Evolutionary conservation across 2,113 vertebrate genomes (phyloP).

Genomic region (Haemorhous mexicanus): DNA sequence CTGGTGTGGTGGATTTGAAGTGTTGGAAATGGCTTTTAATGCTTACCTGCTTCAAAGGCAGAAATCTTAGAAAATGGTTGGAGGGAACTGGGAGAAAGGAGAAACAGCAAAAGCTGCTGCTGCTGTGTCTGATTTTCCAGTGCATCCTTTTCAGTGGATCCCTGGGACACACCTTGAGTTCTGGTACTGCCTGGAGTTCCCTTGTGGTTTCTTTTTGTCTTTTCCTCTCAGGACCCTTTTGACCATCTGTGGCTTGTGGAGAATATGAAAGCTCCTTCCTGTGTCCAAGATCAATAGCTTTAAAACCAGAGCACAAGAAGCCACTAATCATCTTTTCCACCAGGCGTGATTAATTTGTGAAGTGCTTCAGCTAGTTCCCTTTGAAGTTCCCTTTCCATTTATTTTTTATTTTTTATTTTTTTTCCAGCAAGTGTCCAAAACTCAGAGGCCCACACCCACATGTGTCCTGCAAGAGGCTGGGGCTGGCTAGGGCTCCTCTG

Average conservation of each 20-base stretch:
- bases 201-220: constrained; percentile 18
- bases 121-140: neutral
- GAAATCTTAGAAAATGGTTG: neutral
- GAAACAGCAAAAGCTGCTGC: neutral
- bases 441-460: constrained; percentile 54
- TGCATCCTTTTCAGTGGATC: neutral
- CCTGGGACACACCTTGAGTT: constrained; percentile 27
- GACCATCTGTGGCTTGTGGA: constrained; percentile 55
- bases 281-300: constrained; percentile 70
- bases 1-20: neutral
- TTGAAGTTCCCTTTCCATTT: constrained; percentile 46
- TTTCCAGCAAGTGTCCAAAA: constrained; percentile 29
- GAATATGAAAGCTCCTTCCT: constrained; percentile 53
- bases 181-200: neutral
- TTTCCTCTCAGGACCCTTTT: constrained; percentile 46
- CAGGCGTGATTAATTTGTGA: constrained; percentile 46
- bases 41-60: neutral
- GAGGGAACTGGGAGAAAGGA: neutral
- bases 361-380: constrained; percentile 21
- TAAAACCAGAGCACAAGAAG: constrained; percentile 44
- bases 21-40: neutral
- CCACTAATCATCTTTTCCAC: constrained; percentile 63
- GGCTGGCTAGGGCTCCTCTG: neutral
- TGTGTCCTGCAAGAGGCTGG: constrained; percentile 32
- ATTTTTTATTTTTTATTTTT: neutral